Percentiles rank a stretch among this genome's conserved stretches.
phyloP scores from a whole-genome alignment of 2,113 vertebrate species.

The Poeciliopsis turrubarensis region DNA sequence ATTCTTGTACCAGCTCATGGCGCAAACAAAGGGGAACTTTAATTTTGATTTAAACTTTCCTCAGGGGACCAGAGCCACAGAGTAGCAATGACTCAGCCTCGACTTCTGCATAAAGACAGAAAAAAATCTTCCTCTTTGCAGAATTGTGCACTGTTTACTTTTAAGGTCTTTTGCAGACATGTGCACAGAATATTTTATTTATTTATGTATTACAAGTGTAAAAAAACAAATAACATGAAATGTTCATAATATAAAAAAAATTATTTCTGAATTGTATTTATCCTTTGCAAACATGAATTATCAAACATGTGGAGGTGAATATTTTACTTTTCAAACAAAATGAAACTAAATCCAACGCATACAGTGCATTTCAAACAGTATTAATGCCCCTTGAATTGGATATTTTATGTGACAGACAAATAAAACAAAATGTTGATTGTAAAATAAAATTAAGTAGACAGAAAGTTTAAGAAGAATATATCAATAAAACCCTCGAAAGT shows the following conservation, averaged over 20 bases:
- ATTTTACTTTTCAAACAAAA: not conserved
- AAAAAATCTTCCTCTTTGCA: not conserved
- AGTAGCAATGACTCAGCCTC: constrained; percentile 26
- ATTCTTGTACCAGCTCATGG: constrained; percentile 31
- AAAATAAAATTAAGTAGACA: not conserved
- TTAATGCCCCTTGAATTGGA: not conserved
- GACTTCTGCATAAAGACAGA: constrained; percentile 9
- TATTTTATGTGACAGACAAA: not conserved
- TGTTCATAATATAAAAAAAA: not conserved
- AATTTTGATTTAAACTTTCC: constrained; percentile 41
- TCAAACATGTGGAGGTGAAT: not conserved
- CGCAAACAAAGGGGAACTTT: constrained; percentile 43
- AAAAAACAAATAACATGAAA: not conserved
- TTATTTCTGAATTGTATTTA: not conserved
- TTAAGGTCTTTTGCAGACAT: not conserved
- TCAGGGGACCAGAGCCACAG: constrained; percentile 28
- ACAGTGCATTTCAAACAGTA: not conserved
- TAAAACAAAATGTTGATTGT: not conserved
- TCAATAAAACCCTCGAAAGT: not conserved
- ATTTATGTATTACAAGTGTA: not conserved
- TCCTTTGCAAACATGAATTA: not conserved
- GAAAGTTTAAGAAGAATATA: not conserved
- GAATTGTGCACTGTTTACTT: not conserved
- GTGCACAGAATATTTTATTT: not conserved
- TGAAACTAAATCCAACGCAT: not conserved